These are phyloP conservation scores for Bambusicola thoracicus DNA, from an alignment of 2,113 vertebrate species.

Conservation along the genomic window DNA sequence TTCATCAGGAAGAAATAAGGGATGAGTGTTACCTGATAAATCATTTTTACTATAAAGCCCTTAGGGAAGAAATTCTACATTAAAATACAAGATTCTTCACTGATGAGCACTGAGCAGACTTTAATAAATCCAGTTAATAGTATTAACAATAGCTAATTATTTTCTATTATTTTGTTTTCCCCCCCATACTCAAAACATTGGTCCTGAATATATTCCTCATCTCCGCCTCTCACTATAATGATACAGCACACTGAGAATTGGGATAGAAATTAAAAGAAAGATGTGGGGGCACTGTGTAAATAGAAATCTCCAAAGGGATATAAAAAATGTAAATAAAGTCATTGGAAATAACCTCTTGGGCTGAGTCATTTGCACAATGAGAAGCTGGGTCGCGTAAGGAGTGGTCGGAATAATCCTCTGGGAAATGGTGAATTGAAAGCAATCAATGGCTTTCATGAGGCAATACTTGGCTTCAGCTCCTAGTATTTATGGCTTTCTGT, in stretches of 20 bases:
- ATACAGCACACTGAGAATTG: not conserved
- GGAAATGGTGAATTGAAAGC: not conserved
- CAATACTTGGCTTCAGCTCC: not conserved
- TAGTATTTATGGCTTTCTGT: not conserved
- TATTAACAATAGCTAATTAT: not conserved
- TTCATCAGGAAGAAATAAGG: not conserved
- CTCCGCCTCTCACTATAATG: not conserved
- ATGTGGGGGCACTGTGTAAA: not conserved
- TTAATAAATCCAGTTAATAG: not conserved
- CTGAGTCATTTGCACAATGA: not conserved
- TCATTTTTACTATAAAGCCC: not conserved
- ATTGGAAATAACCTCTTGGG: constrained; percentile 9
- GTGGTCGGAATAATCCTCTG: not conserved
- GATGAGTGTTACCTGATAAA: not conserved
- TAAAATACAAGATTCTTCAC: not conserved
- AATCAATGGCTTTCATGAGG: not conserved
- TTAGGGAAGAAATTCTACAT: not conserved
- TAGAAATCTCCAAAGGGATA: not conserved
- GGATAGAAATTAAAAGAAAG: not conserved
- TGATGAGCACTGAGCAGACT: not conserved
- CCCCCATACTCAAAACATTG: not conserved
- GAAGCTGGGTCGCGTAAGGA: not conserved
- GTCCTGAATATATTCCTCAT: not conserved
- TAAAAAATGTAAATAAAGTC: constrained; percentile 33
- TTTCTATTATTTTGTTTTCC: not conserved